A percentile compares a stretch with the other conserved stretches of the same genome.
phyloP scores from a whole-genome alignment of 2,797 vertebrate genomes.

The Pristis pectinata region DNA sequence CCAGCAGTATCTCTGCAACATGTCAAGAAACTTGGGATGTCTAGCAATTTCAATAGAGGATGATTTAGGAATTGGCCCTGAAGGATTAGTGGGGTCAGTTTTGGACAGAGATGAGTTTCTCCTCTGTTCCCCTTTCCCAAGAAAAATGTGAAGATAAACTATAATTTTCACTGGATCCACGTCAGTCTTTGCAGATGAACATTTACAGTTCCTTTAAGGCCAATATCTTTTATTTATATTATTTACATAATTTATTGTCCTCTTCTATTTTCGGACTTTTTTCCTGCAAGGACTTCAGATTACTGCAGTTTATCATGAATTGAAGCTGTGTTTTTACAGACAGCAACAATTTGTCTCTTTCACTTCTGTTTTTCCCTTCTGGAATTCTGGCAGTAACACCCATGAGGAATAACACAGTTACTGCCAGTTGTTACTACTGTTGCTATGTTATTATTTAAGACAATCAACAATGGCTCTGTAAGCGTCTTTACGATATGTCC shows the following conservation, averaged over 20 bases:
- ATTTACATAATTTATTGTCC: neutral
- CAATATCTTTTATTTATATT: constrained; percentile 6
- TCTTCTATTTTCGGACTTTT: neutral
- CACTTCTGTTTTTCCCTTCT: constrained; percentile 7
- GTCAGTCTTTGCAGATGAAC: neutral
- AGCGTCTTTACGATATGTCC: neutral
- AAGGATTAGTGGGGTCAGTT: neutral
- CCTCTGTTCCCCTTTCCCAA: neutral
- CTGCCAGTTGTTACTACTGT: constrained; percentile 24
- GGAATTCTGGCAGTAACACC: constrained; percentile 4
- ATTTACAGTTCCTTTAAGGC: neutral
- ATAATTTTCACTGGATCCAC: neutral
- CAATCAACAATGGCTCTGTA: neutral
- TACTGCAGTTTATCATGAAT: neutral
- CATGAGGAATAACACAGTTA: constrained; percentile 5
- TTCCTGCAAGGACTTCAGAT: neutral
- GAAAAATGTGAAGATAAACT: neutral
- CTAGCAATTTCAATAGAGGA: neutral
- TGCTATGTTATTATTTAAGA: neutral
- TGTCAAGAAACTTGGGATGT: neutral
- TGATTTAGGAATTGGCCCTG: neutral
- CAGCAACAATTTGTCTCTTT: constrained; percentile 8
- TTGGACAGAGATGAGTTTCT: neutral
- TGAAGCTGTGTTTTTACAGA: neutral
- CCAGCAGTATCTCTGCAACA: neutral